Conservation (phyloP, 2,888 invertebrate species). For the Apodemia duryi region DNA sequence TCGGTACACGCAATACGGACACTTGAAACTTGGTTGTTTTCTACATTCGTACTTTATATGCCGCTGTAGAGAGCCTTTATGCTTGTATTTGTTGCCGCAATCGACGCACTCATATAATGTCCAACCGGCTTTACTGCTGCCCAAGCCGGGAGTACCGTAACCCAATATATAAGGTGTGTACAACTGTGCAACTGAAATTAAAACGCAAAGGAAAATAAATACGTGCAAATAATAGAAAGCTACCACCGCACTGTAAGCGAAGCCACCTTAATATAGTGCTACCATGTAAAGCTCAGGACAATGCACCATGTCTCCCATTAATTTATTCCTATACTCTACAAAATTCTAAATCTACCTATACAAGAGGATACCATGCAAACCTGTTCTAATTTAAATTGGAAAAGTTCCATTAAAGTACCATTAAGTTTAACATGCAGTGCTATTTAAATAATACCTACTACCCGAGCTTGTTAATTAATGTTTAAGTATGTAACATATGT, state of each 20-base stretch:
- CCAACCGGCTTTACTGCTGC: conserved; percentile 68
- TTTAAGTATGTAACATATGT: conserved; percentile 19
- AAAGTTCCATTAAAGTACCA: conserved; percentile 34
- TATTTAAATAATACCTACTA: conserved; percentile 26
- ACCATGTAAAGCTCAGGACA: conserved; percentile 64
- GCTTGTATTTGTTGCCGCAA: conserved; percentile 91
- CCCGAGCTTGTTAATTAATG: conserved; percentile 19
- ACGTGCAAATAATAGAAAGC: conserved; percentile 65
- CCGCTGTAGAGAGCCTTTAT: conserved; percentile 87
- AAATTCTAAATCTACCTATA: conserved; percentile 36
- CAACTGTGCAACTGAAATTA: conserved; percentile 78
- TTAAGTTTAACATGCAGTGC: conserved; percentile 34
- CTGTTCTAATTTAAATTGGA: conserved; percentile 23
- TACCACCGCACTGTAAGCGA: conserved; percentile 65
- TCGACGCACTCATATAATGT: conserved; percentile 81
- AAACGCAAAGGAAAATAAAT: conserved; percentile 75
- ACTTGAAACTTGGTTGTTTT: conserved; percentile 84
- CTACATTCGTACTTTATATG: conserved; percentile 88
- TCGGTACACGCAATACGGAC: conserved; percentile 83
- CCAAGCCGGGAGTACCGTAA: conserved; percentile 68
- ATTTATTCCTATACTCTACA: conserved; percentile 52
- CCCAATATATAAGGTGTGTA: conserved; percentile 78
- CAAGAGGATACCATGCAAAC: conserved; percentile 18
- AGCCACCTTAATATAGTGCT: conserved; percentile 60
- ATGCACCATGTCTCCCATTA: conserved; percentile 80